A percentile compares a stretch with the other conserved stretches of the same genome.
Conservation (phyloP, 2,797 vertebrate species). For the Cyprinella venusta region DNA sequence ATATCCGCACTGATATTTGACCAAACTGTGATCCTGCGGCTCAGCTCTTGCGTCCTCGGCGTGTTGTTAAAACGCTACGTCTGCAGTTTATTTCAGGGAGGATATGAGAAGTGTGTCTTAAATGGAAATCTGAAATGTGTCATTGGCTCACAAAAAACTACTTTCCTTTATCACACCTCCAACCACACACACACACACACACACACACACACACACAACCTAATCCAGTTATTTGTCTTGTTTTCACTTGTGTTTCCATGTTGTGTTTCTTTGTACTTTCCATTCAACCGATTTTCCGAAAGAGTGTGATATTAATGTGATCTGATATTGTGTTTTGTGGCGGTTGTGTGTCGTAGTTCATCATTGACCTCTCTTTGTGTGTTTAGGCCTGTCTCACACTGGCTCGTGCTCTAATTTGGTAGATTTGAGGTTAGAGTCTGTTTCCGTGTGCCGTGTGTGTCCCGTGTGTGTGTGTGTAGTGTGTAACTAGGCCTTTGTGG, state of each 20-base stretch:
- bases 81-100: conserved; percentile 52
- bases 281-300: background rate
- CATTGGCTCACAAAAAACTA: conserved; percentile 35
- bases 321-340: background rate
- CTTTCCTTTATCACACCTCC: conserved; percentile 46
- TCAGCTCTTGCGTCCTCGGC: conserved; percentile 26
- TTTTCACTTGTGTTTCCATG: background rate
- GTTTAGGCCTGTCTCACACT: conserved; percentile 38
- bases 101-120: conserved; percentile 50
- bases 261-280: background rate
- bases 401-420: conserved; percentile 38
- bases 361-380: conserved; percentile 18
- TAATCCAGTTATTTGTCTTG: background rate
- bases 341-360: background rate
- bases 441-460: background rate
- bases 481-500: conserved; percentile 29
- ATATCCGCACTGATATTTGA: conserved; percentile 34
- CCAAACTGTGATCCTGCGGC: conserved; percentile 42
- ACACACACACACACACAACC: background rate
- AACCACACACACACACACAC: conserved; percentile 23
- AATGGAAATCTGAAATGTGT: conserved; percentile 54
- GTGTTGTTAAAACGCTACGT: conserved; percentile 47
- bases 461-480: conserved; percentile 11
- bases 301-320: background rate
- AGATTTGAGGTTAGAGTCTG: conserved; percentile 47